Percentiles rank a stretch among this genome's conserved stretches.
Evolutionary conservation across 2,888 invertebrate genomes (phyloP).

Genomic region (Rosalia funebris): DNA sequence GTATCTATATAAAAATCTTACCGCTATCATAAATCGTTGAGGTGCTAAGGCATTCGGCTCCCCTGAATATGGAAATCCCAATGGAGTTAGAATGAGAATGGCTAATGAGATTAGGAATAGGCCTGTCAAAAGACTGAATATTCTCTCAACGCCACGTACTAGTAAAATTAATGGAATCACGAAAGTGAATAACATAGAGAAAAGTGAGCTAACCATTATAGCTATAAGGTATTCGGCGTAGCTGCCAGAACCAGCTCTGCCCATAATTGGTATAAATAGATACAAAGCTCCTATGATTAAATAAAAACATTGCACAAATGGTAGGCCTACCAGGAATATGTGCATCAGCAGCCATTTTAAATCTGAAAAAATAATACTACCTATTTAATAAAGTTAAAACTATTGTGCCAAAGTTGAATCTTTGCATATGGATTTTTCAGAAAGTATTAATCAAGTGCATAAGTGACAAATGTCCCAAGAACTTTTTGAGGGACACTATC

Average conservation of each 20-base stretch:
- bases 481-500: too few relatives aligned
- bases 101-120: slow-evolving; percentile 68
- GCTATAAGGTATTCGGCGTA: slow-evolving; percentile 78
- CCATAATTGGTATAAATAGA: slow-evolving; percentile 85
- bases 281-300: slow-evolving; percentile 75
- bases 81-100: slow-evolving; percentile 71
- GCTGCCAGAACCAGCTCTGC: slow-evolving; percentile 75
- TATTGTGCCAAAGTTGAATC: too few relatives aligned
- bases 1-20: too few relatives aligned
- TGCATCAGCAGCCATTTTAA: slow-evolving; percentile 69
- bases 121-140: slow-evolving; percentile 67
- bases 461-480: too few relatives aligned
- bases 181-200: slow-evolving; percentile 62
- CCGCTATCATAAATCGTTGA: slow-evolving; percentile 81
- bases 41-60: slow-evolving; percentile 72
- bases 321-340: slow-evolving; percentile 68
- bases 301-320: slow-evolving; percentile 76
- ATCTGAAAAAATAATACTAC: slow-evolving; percentile 63
- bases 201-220: slow-evolving; percentile 64
- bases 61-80: slow-evolving; percentile 80
- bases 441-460: too few relatives aligned
- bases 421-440: too few relatives aligned
- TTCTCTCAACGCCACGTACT: slow-evolving; percentile 64
- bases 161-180: slow-evolving; percentile 64
- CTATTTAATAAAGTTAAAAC: too few relatives aligned